A percentile compares a stretch with the other conserved stretches of the same genome.
These are phyloP conservation scores for Hypselothyrea guttata DNA, from an alignment of 2,888 invertebrate species.

Conservation along the genomic window DNA sequence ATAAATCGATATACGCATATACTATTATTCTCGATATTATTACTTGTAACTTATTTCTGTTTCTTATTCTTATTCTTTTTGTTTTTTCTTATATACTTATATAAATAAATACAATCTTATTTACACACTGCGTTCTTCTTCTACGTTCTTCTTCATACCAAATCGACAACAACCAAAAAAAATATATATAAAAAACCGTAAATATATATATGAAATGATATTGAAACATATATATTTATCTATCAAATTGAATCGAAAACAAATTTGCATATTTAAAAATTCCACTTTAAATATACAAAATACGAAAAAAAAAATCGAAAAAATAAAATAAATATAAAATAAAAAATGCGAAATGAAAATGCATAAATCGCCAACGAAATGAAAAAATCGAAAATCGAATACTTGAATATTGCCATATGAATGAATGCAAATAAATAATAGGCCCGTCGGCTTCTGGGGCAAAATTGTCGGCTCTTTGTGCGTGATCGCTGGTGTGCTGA, in stretches of 20 bases:
- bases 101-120: slow-evolving; percentile 59
- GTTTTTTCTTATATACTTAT: slow-evolving; percentile 43
- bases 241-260: slow-evolving; percentile 49
- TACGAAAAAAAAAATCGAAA: slow-evolving; percentile 18
- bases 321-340: too few species aligned
- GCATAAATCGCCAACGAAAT: slow-evolving; percentile 14
- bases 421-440: slow-evolving; percentile 81
- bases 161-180: slow-evolving; percentile 52
- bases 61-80: slow-evolving; percentile 46
- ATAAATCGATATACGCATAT: slow-evolving; percentile 29
- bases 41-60: slow-evolving; percentile 52
- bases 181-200: slow-evolving; percentile 21
- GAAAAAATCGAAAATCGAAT: slow-evolving; percentile 44
- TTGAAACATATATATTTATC: slow-evolving; percentile 24
- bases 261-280: slow-evolving; percentile 66
- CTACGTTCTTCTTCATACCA: slow-evolving; percentile 74
- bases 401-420: slow-evolving; percentile 64
- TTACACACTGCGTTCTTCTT: slow-evolving; percentile 74
- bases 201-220: slow-evolving; percentile 17
- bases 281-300: slow-evolving; percentile 59
- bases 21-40: slow-evolving; percentile 24
- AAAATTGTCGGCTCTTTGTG: slow-evolving; percentile 99
- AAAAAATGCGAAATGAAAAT: slow-evolving; percentile 14
- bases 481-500: slow-evolving; percentile 99
- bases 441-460: slow-evolving; percentile 99